Conservation (phyloP, 2,888 invertebrate genomes). For the Omphaloscelis lunosa region DNA sequence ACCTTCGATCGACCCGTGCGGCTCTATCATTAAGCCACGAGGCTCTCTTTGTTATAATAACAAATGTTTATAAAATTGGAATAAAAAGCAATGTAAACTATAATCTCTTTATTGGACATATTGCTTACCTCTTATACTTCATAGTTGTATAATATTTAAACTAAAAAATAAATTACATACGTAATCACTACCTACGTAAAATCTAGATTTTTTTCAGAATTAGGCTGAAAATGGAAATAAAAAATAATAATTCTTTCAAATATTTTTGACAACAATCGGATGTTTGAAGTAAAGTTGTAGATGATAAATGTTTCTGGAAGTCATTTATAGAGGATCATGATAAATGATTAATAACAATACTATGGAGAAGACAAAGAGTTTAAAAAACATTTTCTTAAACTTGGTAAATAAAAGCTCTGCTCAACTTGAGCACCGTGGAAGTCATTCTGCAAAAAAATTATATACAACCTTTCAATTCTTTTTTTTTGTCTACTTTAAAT, state of each 20-base stretch:
- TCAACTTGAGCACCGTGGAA: neutral
- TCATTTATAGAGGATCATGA: neutral
- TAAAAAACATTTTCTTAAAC: neutral
- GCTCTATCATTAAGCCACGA: neutral
- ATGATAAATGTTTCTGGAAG: neutral
- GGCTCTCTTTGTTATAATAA: neutral
- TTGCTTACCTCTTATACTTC: constrained; percentile 27
- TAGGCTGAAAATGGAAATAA: constrained; percentile 43
- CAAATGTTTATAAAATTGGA: neutral
- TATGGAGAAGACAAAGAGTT: neutral
- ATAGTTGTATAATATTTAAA: constrained; percentile 33
- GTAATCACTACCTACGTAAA: constrained; percentile 49
- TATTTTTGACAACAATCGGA: neutral
- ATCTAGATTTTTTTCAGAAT: constrained; percentile 40
- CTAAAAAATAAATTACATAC: constrained; percentile 60
- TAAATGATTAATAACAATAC: neutral
- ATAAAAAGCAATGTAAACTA: constrained; percentile 53
- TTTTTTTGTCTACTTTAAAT: too few species aligned
- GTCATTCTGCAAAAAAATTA: neutral
- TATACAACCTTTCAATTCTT: neutral
- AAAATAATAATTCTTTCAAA: too few species aligned
- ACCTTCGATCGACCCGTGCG: neutral
- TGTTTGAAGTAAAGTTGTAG: neutral
- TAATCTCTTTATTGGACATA: constrained; percentile 65
- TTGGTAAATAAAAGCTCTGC: neutral